These are phyloP conservation scores for Pristiophorus japonicus DNA, from an alignment of 2,113 vertebrate species.

Conservation along the genomic window DNA sequence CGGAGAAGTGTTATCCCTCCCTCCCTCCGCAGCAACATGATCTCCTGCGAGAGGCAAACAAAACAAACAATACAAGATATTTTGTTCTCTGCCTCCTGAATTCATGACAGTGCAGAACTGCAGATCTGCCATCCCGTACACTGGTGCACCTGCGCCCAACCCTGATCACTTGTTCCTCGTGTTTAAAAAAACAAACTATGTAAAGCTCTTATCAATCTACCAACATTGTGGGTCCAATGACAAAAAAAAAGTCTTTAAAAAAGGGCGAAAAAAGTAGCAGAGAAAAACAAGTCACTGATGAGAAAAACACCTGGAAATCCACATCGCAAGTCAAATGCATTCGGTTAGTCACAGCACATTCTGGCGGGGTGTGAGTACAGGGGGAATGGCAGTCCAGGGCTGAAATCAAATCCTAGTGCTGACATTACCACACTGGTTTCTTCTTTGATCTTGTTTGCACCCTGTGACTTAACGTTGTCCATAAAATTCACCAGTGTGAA, in stretches of 20 bases:
- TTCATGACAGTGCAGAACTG: not conserved
- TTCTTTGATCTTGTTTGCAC: conserved; percentile 48
- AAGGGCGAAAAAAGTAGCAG: not conserved
- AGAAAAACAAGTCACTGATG: not conserved
- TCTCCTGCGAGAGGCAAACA: not conserved
- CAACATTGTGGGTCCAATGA: not conserved
- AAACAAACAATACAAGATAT: not conserved
- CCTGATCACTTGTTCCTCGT: not conserved
- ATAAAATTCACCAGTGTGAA: conserved; percentile 49
- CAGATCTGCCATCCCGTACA: not conserved
- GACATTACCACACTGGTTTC: conserved; percentile 39
- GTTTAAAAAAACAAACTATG: not conserved
- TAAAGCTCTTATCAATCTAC: not conserved
- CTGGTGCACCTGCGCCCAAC: not conserved
- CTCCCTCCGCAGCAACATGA: too few species aligned
- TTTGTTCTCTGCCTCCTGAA: not conserved
- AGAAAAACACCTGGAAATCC: conserved; percentile 7
- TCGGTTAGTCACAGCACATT: conserved; percentile 39
- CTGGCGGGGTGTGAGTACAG: conserved; percentile 32
- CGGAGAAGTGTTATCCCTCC: too few species aligned
- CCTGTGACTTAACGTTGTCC: conserved; percentile 48
- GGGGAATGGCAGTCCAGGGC: not conserved
- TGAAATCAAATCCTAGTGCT: conserved; percentile 44
- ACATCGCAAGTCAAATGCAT: not conserved
- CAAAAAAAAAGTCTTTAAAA: not conserved